Base-by-base conservation (phyloP, 2,113 vertebrate species). In the Tauraco erythrolophus region DNA sequence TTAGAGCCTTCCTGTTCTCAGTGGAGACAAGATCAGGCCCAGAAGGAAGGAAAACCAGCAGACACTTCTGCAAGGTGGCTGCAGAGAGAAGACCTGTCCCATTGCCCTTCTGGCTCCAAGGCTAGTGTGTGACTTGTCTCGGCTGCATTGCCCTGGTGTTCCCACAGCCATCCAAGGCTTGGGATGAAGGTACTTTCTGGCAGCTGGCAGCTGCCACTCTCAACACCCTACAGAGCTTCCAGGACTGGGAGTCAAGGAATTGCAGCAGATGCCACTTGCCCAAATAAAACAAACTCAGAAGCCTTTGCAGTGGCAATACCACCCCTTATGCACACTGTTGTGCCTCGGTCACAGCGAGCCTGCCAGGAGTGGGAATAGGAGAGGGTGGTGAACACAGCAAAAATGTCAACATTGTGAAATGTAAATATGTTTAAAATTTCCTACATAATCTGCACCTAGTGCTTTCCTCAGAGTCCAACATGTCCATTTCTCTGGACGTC, bases 91-190 rank as follows among this genome's bases (percentile, higher is more conserved):
- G 12, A 46, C 41, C 7, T 45, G 24, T 80, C 48, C 51, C 24
- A 19, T 54, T 68, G 10, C 6, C 35, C 51, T 56, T 11, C 37
- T 75, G 61, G 8, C 16, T 88, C 35, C 74, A 57, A 71, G 37
- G 78, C 12, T n/a, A 79, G 30, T 0, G 0, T 27, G 27, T 35
- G 10, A 28, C 31, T 45, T n/a, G 6, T 11, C 2, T 3, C 1
- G 9, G 33, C 6, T 48, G 9, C 17, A 19, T 48, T 43, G 30
- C 14, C 27, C 39, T 43, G 18, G 25, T 3, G 2, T 61, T 76
- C 53, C 53, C 45, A 46, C 54, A 30, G 33, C 43, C 35, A 64
- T 51, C 19, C 30, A 1, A 1, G 31, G 24, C 17, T 80, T 2
- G 4, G 21, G 45, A 65, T 57, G 72, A 69, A 64, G 53, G 45